phyloP scores from a whole-genome alignment of 2,113 vertebrate species.

The Megaceryle maxima region DNA sequence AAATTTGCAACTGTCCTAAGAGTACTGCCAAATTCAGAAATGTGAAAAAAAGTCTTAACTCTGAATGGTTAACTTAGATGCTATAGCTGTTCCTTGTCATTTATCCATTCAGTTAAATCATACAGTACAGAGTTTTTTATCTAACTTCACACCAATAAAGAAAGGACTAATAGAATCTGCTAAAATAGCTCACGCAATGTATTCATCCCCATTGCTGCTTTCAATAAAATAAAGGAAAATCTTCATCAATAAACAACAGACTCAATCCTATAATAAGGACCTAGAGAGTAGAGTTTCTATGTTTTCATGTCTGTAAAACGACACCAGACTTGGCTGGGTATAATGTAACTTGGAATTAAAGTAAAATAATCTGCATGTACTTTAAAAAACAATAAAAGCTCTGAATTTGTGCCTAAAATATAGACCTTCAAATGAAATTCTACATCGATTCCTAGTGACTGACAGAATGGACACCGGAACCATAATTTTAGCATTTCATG shows the following conservation, averaged over 20 bases:
- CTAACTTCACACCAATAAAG: neutral
- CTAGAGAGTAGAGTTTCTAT: neutral
- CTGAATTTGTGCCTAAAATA: neutral
- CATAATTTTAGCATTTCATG: neutral
- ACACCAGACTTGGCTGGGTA: neutral
- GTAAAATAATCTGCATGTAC: neutral
- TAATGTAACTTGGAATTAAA: neutral
- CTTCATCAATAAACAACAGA: neutral
- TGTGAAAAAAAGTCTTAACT: neutral
- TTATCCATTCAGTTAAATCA: neutral
- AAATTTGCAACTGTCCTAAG: neutral
- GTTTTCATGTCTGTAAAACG: slow-evolving; percentile 29
- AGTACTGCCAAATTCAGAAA: neutral
- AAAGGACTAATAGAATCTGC: neutral
- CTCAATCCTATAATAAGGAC: neutral
- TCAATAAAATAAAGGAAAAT: slow-evolving; percentile 5
- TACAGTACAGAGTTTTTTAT: neutral
- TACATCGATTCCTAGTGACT: neutral
- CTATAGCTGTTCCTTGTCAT: neutral
- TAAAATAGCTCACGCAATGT: neutral
- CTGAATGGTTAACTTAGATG: neutral
- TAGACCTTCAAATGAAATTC: neutral
- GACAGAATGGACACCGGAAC: neutral
- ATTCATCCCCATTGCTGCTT: neutral
- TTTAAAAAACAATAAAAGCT: neutral